Conservation (phyloP, 2,113 vertebrate genomes). For the Archilochus colubris region DNA sequence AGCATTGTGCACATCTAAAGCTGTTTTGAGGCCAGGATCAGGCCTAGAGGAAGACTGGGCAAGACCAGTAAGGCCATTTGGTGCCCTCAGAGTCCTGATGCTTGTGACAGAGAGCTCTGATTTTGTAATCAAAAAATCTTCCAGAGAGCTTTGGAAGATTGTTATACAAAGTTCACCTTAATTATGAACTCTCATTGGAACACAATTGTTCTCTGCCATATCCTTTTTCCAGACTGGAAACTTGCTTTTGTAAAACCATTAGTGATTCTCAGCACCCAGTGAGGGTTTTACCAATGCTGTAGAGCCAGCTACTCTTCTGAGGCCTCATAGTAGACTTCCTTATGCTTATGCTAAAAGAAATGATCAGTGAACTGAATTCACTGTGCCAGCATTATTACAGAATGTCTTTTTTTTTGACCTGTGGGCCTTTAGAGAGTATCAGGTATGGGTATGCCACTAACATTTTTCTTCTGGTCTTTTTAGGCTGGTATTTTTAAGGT, state of each 20-base stretch:
- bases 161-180: accelerated
- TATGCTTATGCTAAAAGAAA: neutral
- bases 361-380: neutral
- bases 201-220: neutral
- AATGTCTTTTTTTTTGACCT: neutral
- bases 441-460: neutral
- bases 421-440: neutral
- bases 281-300: accelerated
- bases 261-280: neutral
- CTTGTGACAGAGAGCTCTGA: neutral
- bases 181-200: neutral
- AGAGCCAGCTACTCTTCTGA: neutral
- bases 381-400: neutral
- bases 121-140: neutral
- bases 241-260: neutral
- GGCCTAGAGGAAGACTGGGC: neutral
- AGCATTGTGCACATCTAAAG: neutral
- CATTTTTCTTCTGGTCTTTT: neutral
- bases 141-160: neutral
- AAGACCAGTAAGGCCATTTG: neutral
- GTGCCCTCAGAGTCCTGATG: neutral
- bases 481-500: neutral
- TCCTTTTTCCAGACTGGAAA: neutral
- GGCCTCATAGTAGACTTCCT: neutral
- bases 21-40: neutral